phyloP scores from a whole-genome alignment of 2,797 vertebrate species.

The Ambastaia sidthimunki region DNA sequence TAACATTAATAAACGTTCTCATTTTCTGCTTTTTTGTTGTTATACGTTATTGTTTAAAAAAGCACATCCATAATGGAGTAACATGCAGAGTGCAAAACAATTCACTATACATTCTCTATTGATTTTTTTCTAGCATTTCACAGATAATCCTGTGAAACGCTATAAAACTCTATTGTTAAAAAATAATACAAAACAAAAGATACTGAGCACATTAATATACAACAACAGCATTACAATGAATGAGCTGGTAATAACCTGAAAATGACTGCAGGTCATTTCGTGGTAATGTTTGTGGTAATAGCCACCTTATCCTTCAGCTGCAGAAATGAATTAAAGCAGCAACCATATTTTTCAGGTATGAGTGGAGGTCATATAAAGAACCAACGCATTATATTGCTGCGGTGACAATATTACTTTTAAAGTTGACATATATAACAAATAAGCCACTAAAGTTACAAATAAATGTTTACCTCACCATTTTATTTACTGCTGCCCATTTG shows the following conservation, averaged over 20 bases:
- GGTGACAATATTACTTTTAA: conserved; percentile 3
- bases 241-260: neutral
- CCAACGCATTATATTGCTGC: conserved; percentile 12
- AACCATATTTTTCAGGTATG: conserved; percentile 2
- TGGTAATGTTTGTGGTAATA: conserved; percentile 19
- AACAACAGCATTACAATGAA: neutral
- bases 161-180: neutral
- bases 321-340: conserved; percentile 22
- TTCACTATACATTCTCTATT: neutral
- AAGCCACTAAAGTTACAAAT: neutral
- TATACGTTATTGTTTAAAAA: neutral
- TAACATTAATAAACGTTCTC: neutral
- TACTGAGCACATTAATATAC: neutral
- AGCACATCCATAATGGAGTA: neutral
- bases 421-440: neutral
- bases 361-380: neutral
- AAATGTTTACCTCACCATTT: neutral
- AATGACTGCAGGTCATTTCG: conserved; percentile 6
- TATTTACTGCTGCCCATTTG: neutral
- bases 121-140: neutral
- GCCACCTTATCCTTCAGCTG: conserved; percentile 19
- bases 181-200: neutral
- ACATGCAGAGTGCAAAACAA: neutral
- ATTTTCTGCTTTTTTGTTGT: too few species aligned
- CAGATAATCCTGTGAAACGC: neutral